Conservation (phyloP, 2,797 vertebrate species). For the Phoebastria nigripes region DNA sequence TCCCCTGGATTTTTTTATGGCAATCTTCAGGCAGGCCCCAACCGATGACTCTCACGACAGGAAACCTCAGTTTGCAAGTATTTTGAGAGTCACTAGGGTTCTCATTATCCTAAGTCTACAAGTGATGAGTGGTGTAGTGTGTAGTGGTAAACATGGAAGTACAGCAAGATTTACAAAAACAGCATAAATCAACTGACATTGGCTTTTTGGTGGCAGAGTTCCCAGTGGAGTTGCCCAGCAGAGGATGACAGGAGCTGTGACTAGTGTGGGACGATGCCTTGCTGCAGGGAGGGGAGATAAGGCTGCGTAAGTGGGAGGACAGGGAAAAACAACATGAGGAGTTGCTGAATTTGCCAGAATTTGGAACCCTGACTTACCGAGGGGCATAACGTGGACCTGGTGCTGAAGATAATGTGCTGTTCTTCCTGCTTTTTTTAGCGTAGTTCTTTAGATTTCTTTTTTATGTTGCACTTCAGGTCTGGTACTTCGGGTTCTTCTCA, state of each 20-base stretch:
- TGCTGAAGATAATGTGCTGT: not conserved
- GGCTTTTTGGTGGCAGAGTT: not conserved
- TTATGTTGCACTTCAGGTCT: not conserved
- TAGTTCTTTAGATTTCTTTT: not conserved
- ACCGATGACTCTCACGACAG: not conserved
- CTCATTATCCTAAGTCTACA: conserved; percentile 8
- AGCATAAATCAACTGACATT: not conserved
- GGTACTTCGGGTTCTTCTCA: not conserved
- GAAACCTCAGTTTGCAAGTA: conserved; percentile 35
- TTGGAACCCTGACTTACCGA: not conserved
- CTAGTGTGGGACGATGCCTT: not conserved
- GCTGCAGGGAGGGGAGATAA: not conserved
- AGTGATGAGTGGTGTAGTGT: not conserved
- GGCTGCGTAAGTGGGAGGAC: not conserved
- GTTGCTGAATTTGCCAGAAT: not conserved
- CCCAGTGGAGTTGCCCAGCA: not conserved
- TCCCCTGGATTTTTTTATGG: not conserved
- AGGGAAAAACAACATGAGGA: not conserved
- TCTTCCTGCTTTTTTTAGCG: not conserved
- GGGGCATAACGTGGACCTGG: not conserved
- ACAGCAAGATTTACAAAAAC: not conserved
- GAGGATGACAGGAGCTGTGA: not conserved
- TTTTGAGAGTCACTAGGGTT: conserved; percentile 18
- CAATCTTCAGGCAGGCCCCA: not conserved
- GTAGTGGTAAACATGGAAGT: conserved; percentile 19